Base-by-base conservation (phyloP, 2,113 vertebrate species). In the Eublepharis macularius region DNA sequence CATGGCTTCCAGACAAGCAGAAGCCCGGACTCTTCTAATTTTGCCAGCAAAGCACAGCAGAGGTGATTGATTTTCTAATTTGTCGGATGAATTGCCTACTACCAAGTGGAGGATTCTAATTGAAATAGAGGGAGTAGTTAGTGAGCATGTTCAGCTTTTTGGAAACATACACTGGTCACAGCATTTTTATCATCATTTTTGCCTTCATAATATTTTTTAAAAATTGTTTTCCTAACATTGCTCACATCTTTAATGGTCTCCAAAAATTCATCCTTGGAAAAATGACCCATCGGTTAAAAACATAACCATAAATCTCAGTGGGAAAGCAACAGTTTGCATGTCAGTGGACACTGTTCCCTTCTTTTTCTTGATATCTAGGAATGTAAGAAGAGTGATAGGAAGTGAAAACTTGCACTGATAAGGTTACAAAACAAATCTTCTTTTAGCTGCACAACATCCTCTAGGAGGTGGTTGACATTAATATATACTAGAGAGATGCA, bases 251-350 rank as follows among this genome's bases (percentile, higher is more conserved):
- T 72, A 51, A 47, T 93, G 29, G 87, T 90, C 90, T 88, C 86
- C 83, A 86, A 90, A 80, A 84, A 13, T 84, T 92, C 90, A 92
- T 92, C 90, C 93, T 91, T 93, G 91, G n/a, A 24, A 93, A 92
- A 94, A 94, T 94, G 91, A 92, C 87, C 89, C 74, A 36, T 80
- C 73, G 89, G 82, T 68, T 90, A 90, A 92, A 93, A 94, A 80
- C 54, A 88, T 86, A 84, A 66, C 75, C 77, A 78, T 65, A 90
- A 93, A 92, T 54, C 91, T 80, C 66, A 47, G 74, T 75, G 66
- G 84, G 93, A 86, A 91, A 94, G 14, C 79, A 85, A 80, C 26
- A 0, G 0, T 65, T 85, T 76, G 85, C 83, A 79, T 79, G 82
- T 49, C 66, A 88, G 69, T 21, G 32, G 69, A 75, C 43, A 39